Base-by-base conservation (phyloP, 2,888 invertebrate genomes). In the Spilosoma lubricipeda region DNA sequence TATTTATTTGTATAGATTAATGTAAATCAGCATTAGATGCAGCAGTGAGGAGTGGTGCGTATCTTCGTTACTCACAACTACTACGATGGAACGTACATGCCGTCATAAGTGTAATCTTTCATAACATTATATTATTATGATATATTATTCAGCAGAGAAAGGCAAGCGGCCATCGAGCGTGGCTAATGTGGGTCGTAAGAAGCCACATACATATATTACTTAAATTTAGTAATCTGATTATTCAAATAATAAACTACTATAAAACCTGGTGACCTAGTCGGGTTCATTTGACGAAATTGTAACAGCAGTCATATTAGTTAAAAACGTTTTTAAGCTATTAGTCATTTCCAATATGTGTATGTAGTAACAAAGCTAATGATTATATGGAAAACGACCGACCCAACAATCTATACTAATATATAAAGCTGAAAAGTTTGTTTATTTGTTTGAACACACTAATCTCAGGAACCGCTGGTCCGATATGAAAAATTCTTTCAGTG, bases 11-110 rank as follows among this genome's bases (percentile, higher is more conserved):
- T n/a, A n/a, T n/a, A n/a, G n/a, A n/a, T n/a, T n/a, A n/a, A n/a
- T n/a, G n/a, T n/a, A n/a, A 83, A 82, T 83, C 52, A 72, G 65
- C 30, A 74, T 81, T 72, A 77, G 72, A 79, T 80, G 73, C 75
- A 68, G 67, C 77, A 68, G 69, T 76, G 77, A 78, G 77, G 78
- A 78, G 39, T 75, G 74, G 71, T 75, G 82, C 82, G 84, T 83
- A 80, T 83, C 84, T 75, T 80, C 83, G 80, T 59, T 80, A 75
- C 45, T 42, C 33, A 59, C 65, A 65, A 56, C 64, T 20, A 65
- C 71, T 74, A 48, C 39, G 42, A 73, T 59, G 42, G 33, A 65
- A 52, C 52, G 59, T 74, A 42, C 64, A 63, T 30, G 30, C 18
- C 71, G 67, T 67, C 75, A 75, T 74, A 8, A 27, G 30, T 56